These are phyloP conservation scores for Solenodon paradoxus DNA, from an alignment of 2,113 vertebrate species.

Conservation along the genomic window DNA sequence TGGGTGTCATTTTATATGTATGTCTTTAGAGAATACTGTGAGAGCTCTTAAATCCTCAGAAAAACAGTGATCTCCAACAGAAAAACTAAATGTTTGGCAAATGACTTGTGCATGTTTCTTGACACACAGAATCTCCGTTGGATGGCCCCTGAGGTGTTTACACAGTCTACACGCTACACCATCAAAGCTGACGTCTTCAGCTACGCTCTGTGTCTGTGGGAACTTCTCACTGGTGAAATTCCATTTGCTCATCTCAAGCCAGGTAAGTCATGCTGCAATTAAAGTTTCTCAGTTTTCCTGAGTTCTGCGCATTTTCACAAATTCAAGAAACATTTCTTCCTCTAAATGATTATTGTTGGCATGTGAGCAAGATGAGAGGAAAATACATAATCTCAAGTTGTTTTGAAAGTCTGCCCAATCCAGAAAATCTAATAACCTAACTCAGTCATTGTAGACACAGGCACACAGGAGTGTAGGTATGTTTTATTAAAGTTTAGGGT, in stretches of 20 bases:
- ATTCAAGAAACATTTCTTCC: not conserved
- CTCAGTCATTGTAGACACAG: not conserved
- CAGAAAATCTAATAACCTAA: not conserved
- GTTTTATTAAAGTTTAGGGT: not conserved
- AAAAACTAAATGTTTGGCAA: not conserved
- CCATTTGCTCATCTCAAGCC: conserved; percentile 96
- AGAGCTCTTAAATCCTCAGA: not conserved
- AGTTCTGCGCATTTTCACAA: not conserved
- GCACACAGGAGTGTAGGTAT: not conserved
- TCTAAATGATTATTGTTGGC: not conserved
- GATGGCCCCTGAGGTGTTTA: conserved; percentile 98
- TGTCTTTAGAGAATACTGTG: not conserved
- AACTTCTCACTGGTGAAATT: conserved; percentile 93
- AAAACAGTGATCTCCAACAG: accelerated
- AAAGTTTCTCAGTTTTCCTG: not conserved
- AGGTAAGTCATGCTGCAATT: conserved; percentile 79
- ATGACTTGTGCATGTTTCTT: not conserved
- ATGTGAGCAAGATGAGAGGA: not conserved
- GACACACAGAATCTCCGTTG: conserved; percentile 91
- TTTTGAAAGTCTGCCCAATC: not conserved
- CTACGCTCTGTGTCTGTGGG: conserved; percentile 96
- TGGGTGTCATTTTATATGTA: not conserved
- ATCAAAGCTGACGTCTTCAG: conserved; percentile 97
- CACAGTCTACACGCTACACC: conserved; percentile 94
- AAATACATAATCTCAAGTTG: not conserved